Conservation (phyloP, 2,113 vertebrate species). For the Parotia lawesii region DNA sequence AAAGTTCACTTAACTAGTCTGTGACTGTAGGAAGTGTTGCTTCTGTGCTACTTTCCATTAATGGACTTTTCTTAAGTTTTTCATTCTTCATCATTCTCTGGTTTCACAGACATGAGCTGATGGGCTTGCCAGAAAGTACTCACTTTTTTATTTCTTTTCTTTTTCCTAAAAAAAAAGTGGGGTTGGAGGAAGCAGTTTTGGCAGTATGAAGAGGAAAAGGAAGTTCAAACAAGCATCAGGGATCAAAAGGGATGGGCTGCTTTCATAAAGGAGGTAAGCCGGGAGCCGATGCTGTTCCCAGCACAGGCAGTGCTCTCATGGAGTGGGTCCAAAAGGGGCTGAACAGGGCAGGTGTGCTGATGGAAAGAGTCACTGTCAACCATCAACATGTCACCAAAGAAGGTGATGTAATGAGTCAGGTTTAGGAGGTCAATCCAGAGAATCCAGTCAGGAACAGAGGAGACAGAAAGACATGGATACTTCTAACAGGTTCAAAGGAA, state of each 20-base stretch:
- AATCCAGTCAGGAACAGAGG: neutral
- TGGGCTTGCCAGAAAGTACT: neutral
- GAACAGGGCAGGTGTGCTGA: neutral
- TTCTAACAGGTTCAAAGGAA: neutral
- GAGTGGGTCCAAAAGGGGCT: neutral
- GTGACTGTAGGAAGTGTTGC: neutral
- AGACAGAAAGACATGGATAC: neutral
- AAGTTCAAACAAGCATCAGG: neutral
- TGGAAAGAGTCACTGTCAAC: neutral
- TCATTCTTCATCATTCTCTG: neutral
- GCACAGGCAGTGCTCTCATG: neutral
- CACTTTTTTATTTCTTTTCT: fast-evolving
- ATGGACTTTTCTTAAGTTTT: neutral
- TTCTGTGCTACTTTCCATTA: neutral
- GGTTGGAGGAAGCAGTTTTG: neutral
- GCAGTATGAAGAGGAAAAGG: neutral
- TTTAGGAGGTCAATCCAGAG: neutral
- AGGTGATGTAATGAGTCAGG: neutral
- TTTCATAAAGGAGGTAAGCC: neutral
- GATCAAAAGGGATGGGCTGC: neutral
- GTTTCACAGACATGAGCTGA: neutral
- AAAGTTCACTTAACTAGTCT: neutral
- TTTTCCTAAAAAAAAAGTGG: neutral
- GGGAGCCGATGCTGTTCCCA: neutral
- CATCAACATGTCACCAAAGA: neutral